A percentile compares a stretch with the other conserved stretches of the same genome.
These are phyloP conservation scores for Neomorphus geoffroyi DNA, from an alignment of 2,797 vertebrate species.

Conservation along the genomic window DNA sequence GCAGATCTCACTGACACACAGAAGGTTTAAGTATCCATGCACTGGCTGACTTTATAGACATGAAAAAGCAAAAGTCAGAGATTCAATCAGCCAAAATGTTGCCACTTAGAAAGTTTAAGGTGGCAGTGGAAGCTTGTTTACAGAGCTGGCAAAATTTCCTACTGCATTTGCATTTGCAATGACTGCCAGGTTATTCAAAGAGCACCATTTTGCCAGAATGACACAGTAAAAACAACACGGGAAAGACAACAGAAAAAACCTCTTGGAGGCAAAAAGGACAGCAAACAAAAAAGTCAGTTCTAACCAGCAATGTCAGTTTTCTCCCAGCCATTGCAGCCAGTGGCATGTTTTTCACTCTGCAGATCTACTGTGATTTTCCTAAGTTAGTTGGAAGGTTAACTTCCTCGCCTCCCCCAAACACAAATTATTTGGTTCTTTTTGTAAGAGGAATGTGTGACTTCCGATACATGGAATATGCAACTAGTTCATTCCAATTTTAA, in stretches of 20 bases:
- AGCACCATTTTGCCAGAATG: not conserved
- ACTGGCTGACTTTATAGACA: not conserved
- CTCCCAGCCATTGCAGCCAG: not conserved
- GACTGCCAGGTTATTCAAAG: not conserved
- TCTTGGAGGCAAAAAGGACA: not conserved
- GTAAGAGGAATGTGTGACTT: not conserved
- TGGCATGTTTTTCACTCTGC: not conserved
- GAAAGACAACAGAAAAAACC: not conserved
- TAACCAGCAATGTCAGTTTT: not conserved
- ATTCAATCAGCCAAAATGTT: not conserved
- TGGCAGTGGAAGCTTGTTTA: not conserved
- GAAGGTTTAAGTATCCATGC: not conserved
- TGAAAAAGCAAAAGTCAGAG: not conserved
- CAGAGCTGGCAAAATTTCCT: not conserved
- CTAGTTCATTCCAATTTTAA: not conserved
- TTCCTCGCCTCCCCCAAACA: no score
- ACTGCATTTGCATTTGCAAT: not conserved
- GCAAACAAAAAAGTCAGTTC: not conserved
- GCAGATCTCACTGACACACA: not conserved
- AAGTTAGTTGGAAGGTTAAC: not conserved
- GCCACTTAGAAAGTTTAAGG: not conserved
- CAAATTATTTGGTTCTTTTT: no score
- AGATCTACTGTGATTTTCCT: not conserved
- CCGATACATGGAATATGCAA: not conserved
- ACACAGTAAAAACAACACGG: not conserved